Evolutionary conservation across 2,797 vertebrate genomes (phyloP).

Genomic region (Miichthys miiuy): DNA sequence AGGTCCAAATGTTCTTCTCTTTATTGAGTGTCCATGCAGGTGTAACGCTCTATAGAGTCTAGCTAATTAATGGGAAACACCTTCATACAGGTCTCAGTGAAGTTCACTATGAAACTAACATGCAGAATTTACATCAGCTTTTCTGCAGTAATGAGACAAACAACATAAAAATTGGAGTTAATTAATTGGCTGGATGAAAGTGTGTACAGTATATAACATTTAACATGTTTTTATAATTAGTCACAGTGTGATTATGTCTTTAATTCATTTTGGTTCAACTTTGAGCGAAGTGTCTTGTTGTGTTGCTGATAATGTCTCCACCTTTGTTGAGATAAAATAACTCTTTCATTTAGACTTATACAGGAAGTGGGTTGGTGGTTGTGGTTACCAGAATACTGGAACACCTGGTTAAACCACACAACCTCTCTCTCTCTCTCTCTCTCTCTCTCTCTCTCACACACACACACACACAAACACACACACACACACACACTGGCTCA

Average conservation of each 20-base stretch:
- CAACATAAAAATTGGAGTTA: neutral
- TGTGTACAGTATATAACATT: neutral
- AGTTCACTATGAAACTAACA: no score
- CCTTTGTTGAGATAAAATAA: neutral
- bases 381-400: conserved; percentile 14
- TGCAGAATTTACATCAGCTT: no score
- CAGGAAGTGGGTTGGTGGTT: conserved; percentile 40
- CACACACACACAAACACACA: conserved; percentile 17
- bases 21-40: no score
- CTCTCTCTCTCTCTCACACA: conserved; percentile 5
- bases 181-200: neutral
- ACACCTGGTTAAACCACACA: conserved; percentile 42
- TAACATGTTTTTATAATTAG: no score
- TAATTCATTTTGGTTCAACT: no score
- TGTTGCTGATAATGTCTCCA: neutral
- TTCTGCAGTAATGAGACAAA: neutral
- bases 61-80: no score
- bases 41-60: no score
- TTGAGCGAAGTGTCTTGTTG: neutral
- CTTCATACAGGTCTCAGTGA: no score
- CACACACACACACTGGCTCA: neutral
- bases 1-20: neutral
- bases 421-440: neutral
- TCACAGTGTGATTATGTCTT: no score
- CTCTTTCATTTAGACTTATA: conserved; percentile 25